These are phyloP conservation scores for Drosophila malerkotliana DNA, from an alignment of 1,140 invertebrate genomes.

Conservation along the genomic window DNA sequence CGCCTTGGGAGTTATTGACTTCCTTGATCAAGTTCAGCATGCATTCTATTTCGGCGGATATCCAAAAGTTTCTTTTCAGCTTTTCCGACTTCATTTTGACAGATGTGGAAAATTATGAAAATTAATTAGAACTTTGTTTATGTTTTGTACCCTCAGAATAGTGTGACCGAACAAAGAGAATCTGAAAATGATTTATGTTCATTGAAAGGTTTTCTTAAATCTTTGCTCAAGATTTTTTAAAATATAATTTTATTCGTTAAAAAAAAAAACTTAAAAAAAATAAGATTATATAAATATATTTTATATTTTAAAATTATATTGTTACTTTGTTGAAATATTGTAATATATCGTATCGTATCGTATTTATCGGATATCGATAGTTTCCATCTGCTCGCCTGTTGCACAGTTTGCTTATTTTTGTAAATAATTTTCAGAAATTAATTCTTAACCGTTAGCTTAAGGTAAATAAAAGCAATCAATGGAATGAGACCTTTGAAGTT, in stretches of 20 bases:
- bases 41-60: conserved; percentile 71
- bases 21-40: conserved; percentile 72
- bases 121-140: conserved; percentile 4
- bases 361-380: background rate
- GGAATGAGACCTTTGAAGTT: background rate
- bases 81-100: conserved; percentile 64
- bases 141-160: background rate
- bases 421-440: conserved; percentile 10
- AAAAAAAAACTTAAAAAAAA: too few species aligned
- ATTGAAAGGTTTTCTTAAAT: background rate
- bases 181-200: background rate
- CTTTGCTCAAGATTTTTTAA: too few species aligned
- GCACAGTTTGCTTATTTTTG: conserved; percentile 4
- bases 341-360: background rate
- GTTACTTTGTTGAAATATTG: too few species aligned
- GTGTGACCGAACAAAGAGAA: conserved; percentile 14
- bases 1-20: conserved; percentile 50
- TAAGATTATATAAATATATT: too few species aligned
- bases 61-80: conserved; percentile 76
- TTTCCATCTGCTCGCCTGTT: conserved; percentile 19
- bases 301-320: too few species aligned
- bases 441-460: background rate
- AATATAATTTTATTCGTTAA: too few species aligned
- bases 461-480: background rate
- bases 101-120: background rate